phyloP scores from a whole-genome alignment of 1,140 invertebrate genomes.

The Dryas iulia region DNA sequence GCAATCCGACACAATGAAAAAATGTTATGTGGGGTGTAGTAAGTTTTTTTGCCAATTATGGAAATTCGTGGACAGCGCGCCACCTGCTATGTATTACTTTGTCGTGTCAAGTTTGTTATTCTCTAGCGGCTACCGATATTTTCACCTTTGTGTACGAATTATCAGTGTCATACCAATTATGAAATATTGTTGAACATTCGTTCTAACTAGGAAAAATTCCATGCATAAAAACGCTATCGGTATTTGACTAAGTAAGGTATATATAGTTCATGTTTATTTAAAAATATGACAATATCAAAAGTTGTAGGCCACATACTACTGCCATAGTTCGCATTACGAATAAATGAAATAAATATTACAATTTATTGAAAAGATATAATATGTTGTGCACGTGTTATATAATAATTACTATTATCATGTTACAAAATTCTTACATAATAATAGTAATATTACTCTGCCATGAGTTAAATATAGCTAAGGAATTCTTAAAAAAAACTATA shows the following conservation, averaged over 20 bases:
- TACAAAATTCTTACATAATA: no score
- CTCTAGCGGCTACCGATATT: slow-evolving; percentile 38
- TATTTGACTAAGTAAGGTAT: neutral
- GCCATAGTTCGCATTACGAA: no score
- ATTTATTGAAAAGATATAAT: neutral
- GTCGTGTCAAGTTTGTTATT: slow-evolving; percentile 38
- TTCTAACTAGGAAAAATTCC: neutral
- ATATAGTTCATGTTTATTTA: neutral
- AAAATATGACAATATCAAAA: neutral
- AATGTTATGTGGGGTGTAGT: slow-evolving; percentile 57
- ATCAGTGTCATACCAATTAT: neutral
- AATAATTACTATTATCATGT: no score
- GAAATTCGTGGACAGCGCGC: slow-evolving; percentile 54
- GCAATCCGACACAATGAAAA: slow-evolving; percentile 58
- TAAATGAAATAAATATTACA: no score
- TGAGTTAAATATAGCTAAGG: no score
- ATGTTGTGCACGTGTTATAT: no score
- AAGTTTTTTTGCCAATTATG: slow-evolving; percentile 63
- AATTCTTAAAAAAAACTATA: no score
- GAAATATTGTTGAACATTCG: neutral
- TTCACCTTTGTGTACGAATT: neutral
- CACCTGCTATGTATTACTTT: slow-evolving; percentile 42
- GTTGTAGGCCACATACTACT: neutral
- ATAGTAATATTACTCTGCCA: no score
- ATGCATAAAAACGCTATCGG: neutral